phyloP scores from a whole-genome alignment of 2,113 vertebrate species.

The Microtus pennsylvanicus region DNA sequence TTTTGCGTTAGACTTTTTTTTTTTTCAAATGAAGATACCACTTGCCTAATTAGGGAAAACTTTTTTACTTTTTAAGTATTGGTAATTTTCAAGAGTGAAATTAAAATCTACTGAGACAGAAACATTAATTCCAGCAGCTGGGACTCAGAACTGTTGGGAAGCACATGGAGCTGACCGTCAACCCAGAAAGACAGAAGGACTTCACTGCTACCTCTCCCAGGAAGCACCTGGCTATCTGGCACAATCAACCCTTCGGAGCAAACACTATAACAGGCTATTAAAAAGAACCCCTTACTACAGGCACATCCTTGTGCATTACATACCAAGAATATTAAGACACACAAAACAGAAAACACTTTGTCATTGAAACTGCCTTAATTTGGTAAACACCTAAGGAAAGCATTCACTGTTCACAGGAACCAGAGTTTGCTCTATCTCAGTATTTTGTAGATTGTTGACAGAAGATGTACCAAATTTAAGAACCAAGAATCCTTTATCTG shows the following conservation, averaged over 20 bases:
- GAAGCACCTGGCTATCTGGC: slow-evolving; percentile 13
- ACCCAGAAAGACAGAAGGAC: neutral
- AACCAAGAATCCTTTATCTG: neutral
- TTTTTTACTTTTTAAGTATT: neutral
- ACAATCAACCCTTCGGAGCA: neutral
- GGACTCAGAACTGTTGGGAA: neutral
- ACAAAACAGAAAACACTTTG: neutral
- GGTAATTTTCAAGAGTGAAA: neutral
- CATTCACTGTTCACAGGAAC: neutral
- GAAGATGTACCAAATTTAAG: neutral
- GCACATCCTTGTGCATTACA: neutral
- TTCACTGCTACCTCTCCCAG: neutral
- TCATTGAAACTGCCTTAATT: neutral
- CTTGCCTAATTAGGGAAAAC: neutral
- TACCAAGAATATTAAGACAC: neutral
- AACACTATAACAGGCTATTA: slow-evolving; percentile 2
- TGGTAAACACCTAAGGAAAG: neutral
- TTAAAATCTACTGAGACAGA: slow-evolving; percentile 2
- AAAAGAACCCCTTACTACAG: neutral
- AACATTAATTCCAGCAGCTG: neutral
- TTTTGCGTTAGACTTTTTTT: slow-evolving; percentile 8
- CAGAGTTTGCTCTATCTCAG: neutral
- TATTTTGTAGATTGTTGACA: neutral
- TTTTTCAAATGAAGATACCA: neutral
- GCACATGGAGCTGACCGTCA: neutral